Percentiles rank a stretch among this genome's conserved stretches.
Evolutionary conservation across 2,888 invertebrate species (phyloP).

Genomic region (Watsonalla cultraria): DNA sequence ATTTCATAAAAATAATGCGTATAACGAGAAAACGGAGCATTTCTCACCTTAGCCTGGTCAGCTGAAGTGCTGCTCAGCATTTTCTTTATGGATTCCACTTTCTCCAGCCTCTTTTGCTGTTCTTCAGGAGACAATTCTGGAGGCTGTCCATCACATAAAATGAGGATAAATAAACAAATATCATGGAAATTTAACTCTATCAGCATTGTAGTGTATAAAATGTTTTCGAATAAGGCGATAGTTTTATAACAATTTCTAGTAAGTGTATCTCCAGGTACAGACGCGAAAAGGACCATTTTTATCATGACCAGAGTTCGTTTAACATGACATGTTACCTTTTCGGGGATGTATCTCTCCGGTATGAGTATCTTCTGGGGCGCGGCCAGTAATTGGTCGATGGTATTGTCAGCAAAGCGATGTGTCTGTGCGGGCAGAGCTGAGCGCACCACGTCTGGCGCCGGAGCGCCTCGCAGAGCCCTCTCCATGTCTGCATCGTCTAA

Average conservation of each 20-base stretch:
- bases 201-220: background rate
- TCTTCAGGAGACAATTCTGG: conserved; percentile 92
- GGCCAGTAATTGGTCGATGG: conserved; percentile 91
- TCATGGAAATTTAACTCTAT: background rate
- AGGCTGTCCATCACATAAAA: conserved; percentile 59
- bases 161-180: conserved; percentile 1
- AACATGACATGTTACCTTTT: conserved; percentile 83
- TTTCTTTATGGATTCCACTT: conserved; percentile 94
- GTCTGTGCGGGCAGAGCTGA: conserved; percentile 82
- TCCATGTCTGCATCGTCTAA: conserved; percentile 94
- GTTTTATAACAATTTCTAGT: background rate
- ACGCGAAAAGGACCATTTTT: no score
- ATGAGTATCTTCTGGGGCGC: conserved; percentile 94
- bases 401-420: conserved; percentile 84
- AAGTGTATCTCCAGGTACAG: no score
- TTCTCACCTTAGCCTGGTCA: conserved; percentile 64
- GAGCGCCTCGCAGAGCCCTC: conserved; percentile 84
- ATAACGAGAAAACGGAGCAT: conserved; percentile 1
- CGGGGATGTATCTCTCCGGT: conserved; percentile 94
- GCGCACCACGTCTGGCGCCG: conserved; percentile 91
- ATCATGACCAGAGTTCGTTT: no score
- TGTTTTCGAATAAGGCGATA: background rate
- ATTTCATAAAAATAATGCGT: no score
- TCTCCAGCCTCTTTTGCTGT: conserved; percentile 88
- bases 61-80: conserved; percentile 87